phyloP scores from a whole-genome alignment of 1,140 invertebrate genomes.

The Plodia interpunctella region DNA sequence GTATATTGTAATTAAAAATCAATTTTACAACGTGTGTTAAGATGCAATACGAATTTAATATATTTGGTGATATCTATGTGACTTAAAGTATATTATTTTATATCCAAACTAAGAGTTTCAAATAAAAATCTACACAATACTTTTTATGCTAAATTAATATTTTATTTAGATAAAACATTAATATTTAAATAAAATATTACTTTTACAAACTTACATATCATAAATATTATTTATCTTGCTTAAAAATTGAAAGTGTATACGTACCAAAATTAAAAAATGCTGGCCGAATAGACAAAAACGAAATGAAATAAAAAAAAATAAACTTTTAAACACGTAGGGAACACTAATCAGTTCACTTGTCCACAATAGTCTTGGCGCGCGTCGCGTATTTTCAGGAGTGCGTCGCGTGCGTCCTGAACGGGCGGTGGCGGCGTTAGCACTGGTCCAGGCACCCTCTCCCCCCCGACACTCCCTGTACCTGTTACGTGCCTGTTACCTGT shows the following conservation, averaged over 20 bases:
- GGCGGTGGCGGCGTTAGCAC: constrained; percentile 44
- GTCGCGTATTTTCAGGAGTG: constrained; percentile 10
- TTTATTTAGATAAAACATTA: no score
- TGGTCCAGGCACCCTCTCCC: constrained; percentile 41
- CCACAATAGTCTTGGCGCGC: background rate
- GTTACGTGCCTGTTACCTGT: constrained; percentile 52
- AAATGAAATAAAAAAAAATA: background rate
- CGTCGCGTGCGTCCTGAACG: constrained; percentile 29
- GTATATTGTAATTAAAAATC: no score
- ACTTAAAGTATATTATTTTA: no score
- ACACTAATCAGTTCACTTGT: background rate
- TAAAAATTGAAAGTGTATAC: background rate
- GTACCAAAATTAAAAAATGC: constrained; percentile 3
- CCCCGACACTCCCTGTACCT: constrained; percentile 36
- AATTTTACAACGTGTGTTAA: no score
- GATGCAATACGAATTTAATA: no score
- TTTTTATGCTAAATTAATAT: no score
- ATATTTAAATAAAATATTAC: no score
- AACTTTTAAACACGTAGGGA: background rate
- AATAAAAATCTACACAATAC: no score
- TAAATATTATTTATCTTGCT: no score
- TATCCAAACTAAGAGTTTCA: no score
- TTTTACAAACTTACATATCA: no score
- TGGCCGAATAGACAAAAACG: background rate
- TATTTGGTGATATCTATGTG: no score